phyloP scores from a whole-genome alignment of 1,140 invertebrate genomes.

The Wiebesia pumilae region DNA sequence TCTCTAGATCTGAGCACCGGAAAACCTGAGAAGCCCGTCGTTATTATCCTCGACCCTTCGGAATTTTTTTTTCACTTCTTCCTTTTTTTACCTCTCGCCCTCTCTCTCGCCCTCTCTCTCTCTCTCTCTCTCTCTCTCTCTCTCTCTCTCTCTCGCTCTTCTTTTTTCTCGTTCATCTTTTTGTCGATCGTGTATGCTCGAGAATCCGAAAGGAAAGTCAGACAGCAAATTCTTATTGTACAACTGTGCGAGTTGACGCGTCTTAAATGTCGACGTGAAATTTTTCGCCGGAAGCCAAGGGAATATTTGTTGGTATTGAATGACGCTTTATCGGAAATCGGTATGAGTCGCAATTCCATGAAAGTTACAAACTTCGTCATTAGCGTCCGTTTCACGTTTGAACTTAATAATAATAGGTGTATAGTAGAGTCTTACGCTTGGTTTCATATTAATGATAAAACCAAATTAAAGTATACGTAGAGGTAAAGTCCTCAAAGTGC shows the following conservation, averaged over 20 bases:
- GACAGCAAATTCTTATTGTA: background rate
- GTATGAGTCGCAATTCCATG: background rate
- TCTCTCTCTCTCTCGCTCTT: too few relatives aligned
- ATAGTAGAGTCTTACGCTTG: too few relatives aligned
- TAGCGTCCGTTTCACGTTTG: background rate
- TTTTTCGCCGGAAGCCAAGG: background rate
- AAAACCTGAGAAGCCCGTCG: background rate
- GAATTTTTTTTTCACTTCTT: background rate
- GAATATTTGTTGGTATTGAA: background rate
- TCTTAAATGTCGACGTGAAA: background rate
- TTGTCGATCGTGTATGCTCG: background rate
- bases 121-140: too few relatives aligned
- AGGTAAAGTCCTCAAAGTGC: too few relatives aligned
- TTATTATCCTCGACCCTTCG: background rate
- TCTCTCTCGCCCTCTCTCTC: conserved; percentile 6
- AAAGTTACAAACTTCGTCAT: background rate
- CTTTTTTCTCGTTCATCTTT: background rate
- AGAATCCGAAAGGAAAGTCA: background rate
- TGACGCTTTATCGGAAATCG: background rate
- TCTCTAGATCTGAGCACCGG: background rate
- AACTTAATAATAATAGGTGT: background rate
- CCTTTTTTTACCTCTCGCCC: background rate
- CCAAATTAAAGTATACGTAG: too few relatives aligned
- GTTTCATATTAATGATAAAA: too few relatives aligned
- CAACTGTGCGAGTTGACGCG: background rate